Base-by-base conservation (phyloP, 2,113 vertebrate species). In the Melanocharis versteri region DNA sequence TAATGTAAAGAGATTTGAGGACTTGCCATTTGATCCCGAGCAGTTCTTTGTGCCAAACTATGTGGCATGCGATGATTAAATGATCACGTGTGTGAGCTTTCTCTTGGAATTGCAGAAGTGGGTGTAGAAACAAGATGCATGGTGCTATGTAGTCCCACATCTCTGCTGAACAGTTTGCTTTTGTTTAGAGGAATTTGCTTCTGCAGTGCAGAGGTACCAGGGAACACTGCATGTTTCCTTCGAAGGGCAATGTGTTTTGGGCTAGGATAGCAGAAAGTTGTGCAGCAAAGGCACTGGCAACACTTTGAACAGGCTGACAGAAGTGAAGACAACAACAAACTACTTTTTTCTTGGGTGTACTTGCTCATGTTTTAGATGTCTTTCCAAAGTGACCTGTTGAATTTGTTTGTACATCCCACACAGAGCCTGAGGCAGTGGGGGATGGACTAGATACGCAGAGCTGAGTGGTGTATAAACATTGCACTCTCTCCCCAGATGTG, bases 321-420 rank as follows among this genome's bases (percentile, higher is more conserved):
- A 79, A 79, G 20, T 7, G 30, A 20, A 37, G 15, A 82, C 35
- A 66, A 93, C 80, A 54, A 70, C 83, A 40, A 84, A 54, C 4
- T 24, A 11, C 16, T 7, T 57, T 86, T 80, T 66, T 47, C 26
- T 57, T 71, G 13, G 14, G 17, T 77, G 6, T 37, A 22, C 53
- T 89, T 64, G 19, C 19, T 91, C 4, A 2, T 70, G 71, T 62
- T 90, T 88, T 45, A 80, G 40, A 16, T 64, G 35, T 58, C n/a
- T 93, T 93, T 95, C 85, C 79, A 91, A 44, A 1, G 0, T 77
- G 79, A 94, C 79, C 90, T 96, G 96, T 93, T 70, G 31, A 83
- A 33, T 45, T 31, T 95, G 68, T 95, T 96, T 93, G 90, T 60
- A 64, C 76, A 48, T 78, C 90, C 51, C 44, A 37, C 87, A 56